Evolutionary conservation across 2,113 vertebrate species (phyloP).

Genomic region (Pelmatolapia mariae): DNA sequence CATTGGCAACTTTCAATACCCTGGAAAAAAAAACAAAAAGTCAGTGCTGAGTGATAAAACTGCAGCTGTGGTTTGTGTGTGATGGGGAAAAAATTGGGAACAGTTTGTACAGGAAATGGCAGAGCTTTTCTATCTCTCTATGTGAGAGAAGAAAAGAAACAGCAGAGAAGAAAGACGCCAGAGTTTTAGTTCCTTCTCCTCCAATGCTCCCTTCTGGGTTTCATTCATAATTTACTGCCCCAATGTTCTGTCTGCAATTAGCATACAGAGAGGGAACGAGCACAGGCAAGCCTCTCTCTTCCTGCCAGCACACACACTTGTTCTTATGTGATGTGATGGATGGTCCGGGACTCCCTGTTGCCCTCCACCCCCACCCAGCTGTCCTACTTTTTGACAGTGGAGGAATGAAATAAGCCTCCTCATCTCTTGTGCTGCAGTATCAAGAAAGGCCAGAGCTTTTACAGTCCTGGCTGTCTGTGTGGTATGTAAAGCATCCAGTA

Average conservation of each 20-base stretch:
- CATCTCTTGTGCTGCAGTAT: background rate
- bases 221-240: slow-evolving; percentile 45
- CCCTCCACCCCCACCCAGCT: background rate
- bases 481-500: background rate
- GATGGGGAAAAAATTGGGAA: background rate
- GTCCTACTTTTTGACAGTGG: slow-evolving; percentile 37
- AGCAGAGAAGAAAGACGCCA: background rate
- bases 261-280: background rate
- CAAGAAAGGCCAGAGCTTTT: background rate
- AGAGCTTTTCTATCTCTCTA: background rate
- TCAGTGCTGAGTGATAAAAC: background rate
- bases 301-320: background rate
- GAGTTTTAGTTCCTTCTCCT: background rate
- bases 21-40: background rate
- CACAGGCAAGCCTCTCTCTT: background rate
- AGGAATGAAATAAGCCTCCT: background rate
- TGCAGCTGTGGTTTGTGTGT: slow-evolving; percentile 35
- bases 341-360: slow-evolving; percentile 14
- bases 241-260: slow-evolving; percentile 1
- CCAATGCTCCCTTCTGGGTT: background rate
- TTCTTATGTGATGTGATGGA: background rate
- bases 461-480: background rate
- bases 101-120: background rate
- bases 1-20: background rate
- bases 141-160: background rate